Evolutionary conservation across 1,140 invertebrate genomes (phyloP), one percentile per base, ranked within the genome.

Genomic region (Conopomorpha cramerella): DNA sequence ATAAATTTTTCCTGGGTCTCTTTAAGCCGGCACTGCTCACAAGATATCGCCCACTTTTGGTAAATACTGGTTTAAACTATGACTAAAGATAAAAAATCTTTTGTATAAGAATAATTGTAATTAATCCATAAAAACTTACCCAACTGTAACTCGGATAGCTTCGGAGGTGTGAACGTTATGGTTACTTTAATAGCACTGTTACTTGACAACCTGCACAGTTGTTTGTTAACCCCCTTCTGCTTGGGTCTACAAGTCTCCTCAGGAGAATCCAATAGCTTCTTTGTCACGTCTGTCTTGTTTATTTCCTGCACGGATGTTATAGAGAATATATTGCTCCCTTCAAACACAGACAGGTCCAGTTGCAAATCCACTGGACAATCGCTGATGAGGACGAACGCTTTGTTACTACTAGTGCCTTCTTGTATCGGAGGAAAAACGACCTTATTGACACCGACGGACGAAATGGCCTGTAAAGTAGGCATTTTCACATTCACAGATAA

Each of bases 281-380:
- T 72, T 27, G 54, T 71, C 0, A 72, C 47, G 16, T 76, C 70
- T 30, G 34, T 44, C 27, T 61, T 72, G 12, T 49, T 60, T 28
- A 74, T 70, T 37, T 74, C 70, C 34, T 72, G 67, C 18, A 67
- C 59, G 33, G 50, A 62, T 27, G 52, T 65, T 17, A 74, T 64
- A 2, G 49, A 30, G 31, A 68, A 74, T 38, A 64, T 45, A 28
- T 47, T 58, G 1, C 66, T 63, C 3, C 51, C 56, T 30, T 60
- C 59, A 0, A 41, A 39, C 1, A 70, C 38, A 0, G 57, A 55
- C 14, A 74, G 34, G 25, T 60, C 63, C 13, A 76, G 38, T 28
- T 65, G 56, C n/a, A 76, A 45, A 38, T 76, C 67, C 1, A 46
- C 51, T 0, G 58, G 51, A 39, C 58, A 64, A 34, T 72, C 59